Conservation (phyloP, 2,888 invertebrate genomes). For the Phortica magna region DNA sequence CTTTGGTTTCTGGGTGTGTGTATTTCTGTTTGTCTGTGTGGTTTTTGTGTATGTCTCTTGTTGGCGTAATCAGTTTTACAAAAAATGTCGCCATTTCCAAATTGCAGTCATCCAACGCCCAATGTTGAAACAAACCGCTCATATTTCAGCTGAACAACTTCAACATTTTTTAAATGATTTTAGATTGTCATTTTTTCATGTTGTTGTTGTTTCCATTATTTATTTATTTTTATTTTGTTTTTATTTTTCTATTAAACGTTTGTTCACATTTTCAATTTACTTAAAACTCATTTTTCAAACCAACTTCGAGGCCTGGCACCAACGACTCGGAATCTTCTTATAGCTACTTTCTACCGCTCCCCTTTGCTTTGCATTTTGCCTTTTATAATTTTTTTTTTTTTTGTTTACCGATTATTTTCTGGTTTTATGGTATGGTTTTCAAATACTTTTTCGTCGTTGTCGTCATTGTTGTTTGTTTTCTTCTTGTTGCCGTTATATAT, state of each 20-base stretch:
- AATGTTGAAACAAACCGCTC: conserved; percentile 18
- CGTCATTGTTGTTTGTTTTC: background rate
- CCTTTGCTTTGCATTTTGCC: conserved; percentile 4
- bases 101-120: conserved; percentile 37
- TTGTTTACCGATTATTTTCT: conserved; percentile 36
- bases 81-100: conserved; percentile 30
- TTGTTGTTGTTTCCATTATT: background rate
- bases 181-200: conserved; percentile 5
- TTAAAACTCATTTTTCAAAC: conserved; percentile 41
- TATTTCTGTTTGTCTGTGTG: conserved; percentile 30
- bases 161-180: conserved; percentile 41
- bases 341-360: background rate
- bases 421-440: conserved; percentile 12
- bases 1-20: background rate
- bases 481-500: background rate
- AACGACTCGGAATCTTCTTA: background rate
- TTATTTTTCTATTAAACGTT: background rate
- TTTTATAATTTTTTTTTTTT: conserved; percentile 16
- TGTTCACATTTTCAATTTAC: conserved; percentile 35
- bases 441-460: background rate
- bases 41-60: conserved; percentile 18
- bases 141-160: conserved; percentile 29
- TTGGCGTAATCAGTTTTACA: conserved; percentile 28
- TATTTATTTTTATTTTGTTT: background rate
- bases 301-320: background rate